Percentiles rank a stretch among this genome's conserved stretches.
Conservation (phyloP, 2,888 invertebrate species). For the Leptopilina syphax region DNA sequence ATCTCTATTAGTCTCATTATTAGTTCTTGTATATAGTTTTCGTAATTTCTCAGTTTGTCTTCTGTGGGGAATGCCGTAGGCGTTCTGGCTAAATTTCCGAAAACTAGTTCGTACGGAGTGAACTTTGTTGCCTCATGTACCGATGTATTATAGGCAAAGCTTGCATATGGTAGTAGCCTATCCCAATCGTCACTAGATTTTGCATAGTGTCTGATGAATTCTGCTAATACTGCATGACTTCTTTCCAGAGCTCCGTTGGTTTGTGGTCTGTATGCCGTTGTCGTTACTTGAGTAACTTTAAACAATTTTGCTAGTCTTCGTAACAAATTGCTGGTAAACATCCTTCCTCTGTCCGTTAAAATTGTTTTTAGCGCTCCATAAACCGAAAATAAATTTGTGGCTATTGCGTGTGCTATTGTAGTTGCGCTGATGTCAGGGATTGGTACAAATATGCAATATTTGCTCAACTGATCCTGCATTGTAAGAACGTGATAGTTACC, state of each 20-base stretch:
- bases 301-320: conserved; percentile 46
- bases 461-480: conserved; percentile 6
- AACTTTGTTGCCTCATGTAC: conserved; percentile 41
- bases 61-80: background rate
- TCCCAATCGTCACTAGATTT: conserved; percentile 47
- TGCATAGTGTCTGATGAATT: conserved; percentile 51
- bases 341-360: conserved; percentile 54
- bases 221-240: conserved; percentile 48
- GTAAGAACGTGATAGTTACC: background rate
- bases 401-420: background rate
- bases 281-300: conserved; percentile 43
- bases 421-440: background rate
- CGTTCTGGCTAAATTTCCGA: conserved; percentile 27
- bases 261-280: conserved; percentile 48
- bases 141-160: conserved; percentile 48
- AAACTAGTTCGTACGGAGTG: conserved; percentile 48
- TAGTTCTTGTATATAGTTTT: background rate
- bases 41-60: background rate
- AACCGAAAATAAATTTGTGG: background rate
- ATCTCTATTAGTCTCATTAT: background rate
- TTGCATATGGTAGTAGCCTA: conserved; percentile 44
- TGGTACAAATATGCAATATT: background rate
- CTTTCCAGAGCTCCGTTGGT: conserved; percentile 51
- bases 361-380: background rate
- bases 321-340: conserved; percentile 49